Evolutionary conservation across 2,888 invertebrate species (phyloP).

Genomic region (Synergus japonicus): DNA sequence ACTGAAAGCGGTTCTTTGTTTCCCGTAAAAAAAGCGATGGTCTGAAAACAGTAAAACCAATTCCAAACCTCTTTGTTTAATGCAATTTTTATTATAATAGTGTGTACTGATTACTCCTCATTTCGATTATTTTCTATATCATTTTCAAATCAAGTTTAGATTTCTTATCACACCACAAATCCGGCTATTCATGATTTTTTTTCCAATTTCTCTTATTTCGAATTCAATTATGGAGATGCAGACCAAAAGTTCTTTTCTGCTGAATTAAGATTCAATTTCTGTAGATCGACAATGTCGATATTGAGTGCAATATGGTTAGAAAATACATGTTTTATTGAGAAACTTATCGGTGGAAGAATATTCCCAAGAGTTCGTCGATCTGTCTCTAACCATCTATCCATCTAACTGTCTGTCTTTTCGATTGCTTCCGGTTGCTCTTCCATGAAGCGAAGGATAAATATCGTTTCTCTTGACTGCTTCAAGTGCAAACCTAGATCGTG

Average conservation of each 20-base stretch:
- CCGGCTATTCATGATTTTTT: too few relatives aligned
- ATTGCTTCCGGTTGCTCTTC: conserved; percentile 27
- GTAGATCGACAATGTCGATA: neutral
- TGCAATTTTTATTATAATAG: neutral
- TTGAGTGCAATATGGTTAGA: conserved; percentile 16
- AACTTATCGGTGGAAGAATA: conserved; percentile 14
- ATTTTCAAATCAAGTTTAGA: too few relatives aligned
- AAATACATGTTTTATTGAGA: conserved; percentile 27
- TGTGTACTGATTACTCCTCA: too few relatives aligned
- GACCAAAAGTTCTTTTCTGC: too few relatives aligned
- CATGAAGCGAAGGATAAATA: conserved; percentile 30
- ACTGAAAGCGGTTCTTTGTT: neutral
- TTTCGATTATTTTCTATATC: too few relatives aligned
- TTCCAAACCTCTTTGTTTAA: neutral
- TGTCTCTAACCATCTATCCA: conserved; percentile 37
- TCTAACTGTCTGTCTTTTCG: conserved; percentile 29
- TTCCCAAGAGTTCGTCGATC: conserved; percentile 32
- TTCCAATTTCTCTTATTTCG: too few relatives aligned
- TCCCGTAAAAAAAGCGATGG: neutral
- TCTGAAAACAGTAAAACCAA: conserved; percentile 3
- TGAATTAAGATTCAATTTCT: too few relatives aligned
- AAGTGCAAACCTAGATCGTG: conserved; percentile 23
- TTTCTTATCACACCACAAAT: too few relatives aligned
- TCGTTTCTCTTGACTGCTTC: conserved; percentile 19
- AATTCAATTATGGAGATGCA: too few relatives aligned